A percentile compares a stretch with the other conserved stretches of the same genome.
These are phyloP conservation scores for Brachionus rubens DNA, from an alignment of 1,140 invertebrate species.

Conservation along the genomic window DNA sequence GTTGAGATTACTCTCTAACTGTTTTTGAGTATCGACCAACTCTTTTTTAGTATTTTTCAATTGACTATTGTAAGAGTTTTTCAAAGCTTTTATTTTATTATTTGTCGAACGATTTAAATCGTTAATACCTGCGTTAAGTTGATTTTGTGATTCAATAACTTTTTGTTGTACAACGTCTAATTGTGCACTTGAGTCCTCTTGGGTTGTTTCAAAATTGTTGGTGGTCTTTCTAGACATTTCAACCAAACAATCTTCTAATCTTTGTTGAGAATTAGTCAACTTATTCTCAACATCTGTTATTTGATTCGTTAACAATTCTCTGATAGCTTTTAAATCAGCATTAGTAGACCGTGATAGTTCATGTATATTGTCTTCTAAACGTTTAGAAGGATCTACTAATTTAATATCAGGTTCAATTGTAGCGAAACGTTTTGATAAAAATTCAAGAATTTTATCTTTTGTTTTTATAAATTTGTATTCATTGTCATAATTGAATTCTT, in stretches of 20 bases:
- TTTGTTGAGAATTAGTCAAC: slow-evolving; percentile 35
- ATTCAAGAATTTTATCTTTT: not conserved
- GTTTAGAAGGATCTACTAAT: slow-evolving; percentile 21
- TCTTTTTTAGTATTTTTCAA: slow-evolving; percentile 34
- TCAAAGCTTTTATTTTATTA: not conserved
- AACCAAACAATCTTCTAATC: slow-evolving; percentile 42
- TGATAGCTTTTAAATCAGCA: slow-evolving; percentile 33
- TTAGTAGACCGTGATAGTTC: slow-evolving; percentile 16
- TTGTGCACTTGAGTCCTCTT: slow-evolving; percentile 33
- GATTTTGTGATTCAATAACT: not conserved
- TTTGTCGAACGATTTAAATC: not conserved
- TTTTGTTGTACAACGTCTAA: slow-evolving; percentile 7
- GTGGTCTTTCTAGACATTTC: slow-evolving; percentile 42
- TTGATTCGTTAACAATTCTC: slow-evolving; percentile 17
- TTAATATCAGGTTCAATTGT: slow-evolving; percentile 35
- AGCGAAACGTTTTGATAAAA: not conserved
- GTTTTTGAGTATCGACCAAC: not conserved
- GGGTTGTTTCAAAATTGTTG: slow-evolving; percentile 35
- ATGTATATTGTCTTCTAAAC: slow-evolving; percentile 38
- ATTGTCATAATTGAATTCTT: slow-evolving; percentile 28
- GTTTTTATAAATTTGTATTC: slow-evolving; percentile 39
- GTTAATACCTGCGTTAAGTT: not conserved
- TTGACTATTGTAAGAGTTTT: slow-evolving; percentile 22
- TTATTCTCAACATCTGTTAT: slow-evolving; percentile 36
- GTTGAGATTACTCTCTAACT: not conserved